phyloP scores from a whole-genome alignment of 2,797 vertebrate species.

The Phyllotis vaccarum region DNA sequence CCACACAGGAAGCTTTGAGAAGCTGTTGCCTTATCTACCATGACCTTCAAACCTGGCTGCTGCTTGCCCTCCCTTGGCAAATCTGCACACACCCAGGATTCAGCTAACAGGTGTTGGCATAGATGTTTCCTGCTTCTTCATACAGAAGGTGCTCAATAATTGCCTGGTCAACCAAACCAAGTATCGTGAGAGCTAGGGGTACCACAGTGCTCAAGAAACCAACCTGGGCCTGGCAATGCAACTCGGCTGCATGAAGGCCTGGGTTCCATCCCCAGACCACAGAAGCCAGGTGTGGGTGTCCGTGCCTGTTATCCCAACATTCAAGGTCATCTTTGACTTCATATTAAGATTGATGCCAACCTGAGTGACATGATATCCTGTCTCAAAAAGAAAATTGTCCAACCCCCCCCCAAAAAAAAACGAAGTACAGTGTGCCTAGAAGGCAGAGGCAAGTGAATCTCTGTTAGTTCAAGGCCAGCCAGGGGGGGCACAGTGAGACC shows the following conservation, averaged over 20 bases:
- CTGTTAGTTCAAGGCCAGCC: too few species aligned
- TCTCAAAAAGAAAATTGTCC: background rate
- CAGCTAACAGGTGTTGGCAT: background rate
- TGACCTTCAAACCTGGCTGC: background rate
- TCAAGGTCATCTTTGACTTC: background rate
- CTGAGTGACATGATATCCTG: background rate
- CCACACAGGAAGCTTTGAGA: background rate
- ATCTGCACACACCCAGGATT: slow-evolving; percentile 58
- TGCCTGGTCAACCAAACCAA: background rate
- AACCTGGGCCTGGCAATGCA: background rate
- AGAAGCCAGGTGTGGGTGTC: background rate
- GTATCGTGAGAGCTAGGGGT: background rate
- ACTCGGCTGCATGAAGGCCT: background rate
- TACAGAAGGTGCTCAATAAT: background rate
- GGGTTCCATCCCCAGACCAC: background rate
- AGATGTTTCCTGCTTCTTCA: background rate
- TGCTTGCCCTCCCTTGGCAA: slow-evolving; percentile 73
- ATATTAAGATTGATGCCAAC: background rate
- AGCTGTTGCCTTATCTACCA: background rate
- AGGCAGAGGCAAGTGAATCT: background rate
- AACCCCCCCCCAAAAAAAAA: too few species aligned
- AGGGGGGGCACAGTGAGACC: background rate
- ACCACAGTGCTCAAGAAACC: background rate
- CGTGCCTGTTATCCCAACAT: background rate
- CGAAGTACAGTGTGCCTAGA: background rate